A percentile compares a stretch with the other conserved stretches of the same genome.
These are phyloP conservation scores for Procambarus virginalis DNA, from an alignment of 1,140 invertebrate species.

Conservation along the genomic window DNA sequence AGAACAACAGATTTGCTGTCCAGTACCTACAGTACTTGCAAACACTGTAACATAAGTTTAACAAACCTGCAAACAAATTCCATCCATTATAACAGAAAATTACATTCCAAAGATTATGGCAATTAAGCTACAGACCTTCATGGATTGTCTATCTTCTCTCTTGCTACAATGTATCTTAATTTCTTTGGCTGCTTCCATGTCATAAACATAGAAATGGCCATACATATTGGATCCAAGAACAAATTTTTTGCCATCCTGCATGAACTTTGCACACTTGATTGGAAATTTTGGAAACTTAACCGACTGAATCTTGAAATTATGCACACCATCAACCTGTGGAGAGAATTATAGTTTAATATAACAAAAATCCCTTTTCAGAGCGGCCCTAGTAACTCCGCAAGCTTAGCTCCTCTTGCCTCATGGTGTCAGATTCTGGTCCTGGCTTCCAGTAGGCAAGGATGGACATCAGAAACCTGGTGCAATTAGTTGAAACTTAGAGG, in stretches of 20 bases:
- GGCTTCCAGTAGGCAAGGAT: too few species aligned
- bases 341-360: background rate
- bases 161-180: slow-evolving; percentile 77
- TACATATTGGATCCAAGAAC: slow-evolving; percentile 80
- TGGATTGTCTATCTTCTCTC: slow-evolving; percentile 77
- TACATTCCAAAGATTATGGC: background rate
- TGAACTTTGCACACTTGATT: slow-evolving; percentile 83
- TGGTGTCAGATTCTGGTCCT: too few species aligned
- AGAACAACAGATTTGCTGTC: too few species aligned
- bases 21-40: too few species aligned
- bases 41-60: too few species aligned
- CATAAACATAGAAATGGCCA: slow-evolving; percentile 83
- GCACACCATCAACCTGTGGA: slow-evolving; percentile 82
- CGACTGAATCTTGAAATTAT: slow-evolving; percentile 88
- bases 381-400: too few species aligned
- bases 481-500: too few species aligned
- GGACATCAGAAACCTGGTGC: too few species aligned
- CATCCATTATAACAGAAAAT: too few species aligned
- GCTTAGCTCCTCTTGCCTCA: too few species aligned
- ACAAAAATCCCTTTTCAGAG: too few species aligned
- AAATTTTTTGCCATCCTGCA: slow-evolving; percentile 82
- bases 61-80: too few species aligned
- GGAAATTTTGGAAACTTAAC: slow-evolving; percentile 83
- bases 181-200: slow-evolving; percentile 85
- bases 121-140: slow-evolving; percentile 75